phyloP scores from a whole-genome alignment of 2,113 vertebrate species.

The Mustela lutreola region DNA sequence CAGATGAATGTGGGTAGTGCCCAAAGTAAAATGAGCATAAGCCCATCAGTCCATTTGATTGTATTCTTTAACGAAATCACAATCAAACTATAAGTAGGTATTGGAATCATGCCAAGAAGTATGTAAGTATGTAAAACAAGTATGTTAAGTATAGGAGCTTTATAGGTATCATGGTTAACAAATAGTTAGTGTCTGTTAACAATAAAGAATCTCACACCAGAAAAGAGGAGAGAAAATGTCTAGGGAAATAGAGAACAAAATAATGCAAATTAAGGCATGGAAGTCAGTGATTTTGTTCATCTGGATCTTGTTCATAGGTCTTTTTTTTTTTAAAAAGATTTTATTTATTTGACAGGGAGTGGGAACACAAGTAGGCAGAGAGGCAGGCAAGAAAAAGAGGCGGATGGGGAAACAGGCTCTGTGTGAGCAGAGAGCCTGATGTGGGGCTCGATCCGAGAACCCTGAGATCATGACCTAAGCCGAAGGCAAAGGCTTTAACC shows the following conservation, averaged over 20 bases:
- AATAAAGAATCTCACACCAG: background rate
- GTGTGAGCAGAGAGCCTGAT: too few relatives aligned
- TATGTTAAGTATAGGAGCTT: background rate
- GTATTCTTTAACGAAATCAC: background rate
- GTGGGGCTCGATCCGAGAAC: too few relatives aligned
- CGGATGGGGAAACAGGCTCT: too few relatives aligned
- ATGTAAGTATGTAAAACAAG: background rate
- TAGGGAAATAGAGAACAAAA: background rate
- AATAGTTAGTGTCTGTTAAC: background rate
- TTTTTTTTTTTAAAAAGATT: background rate
- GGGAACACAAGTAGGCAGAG: too few relatives aligned
- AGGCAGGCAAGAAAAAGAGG: too few relatives aligned
- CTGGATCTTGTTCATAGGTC: background rate
- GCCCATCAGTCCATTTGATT: background rate
- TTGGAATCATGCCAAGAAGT: background rate
- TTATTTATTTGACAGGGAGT: too few relatives aligned
- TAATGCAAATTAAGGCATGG: background rate
- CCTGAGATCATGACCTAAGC: too few relatives aligned
- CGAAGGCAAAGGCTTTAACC: too few relatives aligned
- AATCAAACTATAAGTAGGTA: background rate
- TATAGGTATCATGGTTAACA: background rate
- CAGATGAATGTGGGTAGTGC: background rate
- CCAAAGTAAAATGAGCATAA: background rate
- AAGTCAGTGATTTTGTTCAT: background rate
- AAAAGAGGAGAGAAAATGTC: conserved; percentile 34